Conservation (phyloP, 2,797 vertebrate genomes). For the Chaetodon trifasciatus region DNA sequence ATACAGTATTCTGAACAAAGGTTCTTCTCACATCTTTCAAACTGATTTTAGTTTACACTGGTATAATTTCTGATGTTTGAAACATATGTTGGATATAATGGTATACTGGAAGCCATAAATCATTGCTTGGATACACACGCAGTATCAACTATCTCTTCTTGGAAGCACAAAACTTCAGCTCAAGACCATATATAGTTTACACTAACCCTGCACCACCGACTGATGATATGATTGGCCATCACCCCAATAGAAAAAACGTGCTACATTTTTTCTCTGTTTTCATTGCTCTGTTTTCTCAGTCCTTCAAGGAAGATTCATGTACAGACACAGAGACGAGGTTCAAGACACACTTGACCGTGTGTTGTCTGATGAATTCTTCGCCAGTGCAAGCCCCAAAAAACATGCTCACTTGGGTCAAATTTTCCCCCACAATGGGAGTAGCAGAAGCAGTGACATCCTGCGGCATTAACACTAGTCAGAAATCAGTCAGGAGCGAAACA, state of each 20-base stretch:
- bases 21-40: constrained; percentile 26
- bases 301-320: constrained; percentile 30
- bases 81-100: constrained; percentile 22
- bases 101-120: constrained; percentile 40
- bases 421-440: neutral
- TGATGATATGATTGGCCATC: constrained; percentile 38
- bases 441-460: neutral
- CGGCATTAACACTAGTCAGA: constrained; percentile 3
- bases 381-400: neutral
- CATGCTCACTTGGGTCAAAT: neutral
- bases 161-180: constrained; percentile 8
- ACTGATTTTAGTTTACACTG: constrained; percentile 32
- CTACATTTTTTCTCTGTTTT: constrained; percentile 42
- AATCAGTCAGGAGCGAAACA: constrained; percentile 3
- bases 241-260: constrained; percentile 39
- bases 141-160: constrained; percentile 23
- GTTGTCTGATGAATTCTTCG: constrained; percentile 13
- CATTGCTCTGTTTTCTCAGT: constrained; percentile 51
- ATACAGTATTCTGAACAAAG: neutral
- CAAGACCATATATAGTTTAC: constrained; percentile 61
- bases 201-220: constrained; percentile 26
- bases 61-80: constrained; percentile 24
- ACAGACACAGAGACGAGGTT: constrained; percentile 12
- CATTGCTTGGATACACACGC: constrained; percentile 40
- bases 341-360: constrained; percentile 15